Evolutionary conservation across 2,113 vertebrate species (phyloP).

Genomic region (Callocephalon fimbriatum): DNA sequence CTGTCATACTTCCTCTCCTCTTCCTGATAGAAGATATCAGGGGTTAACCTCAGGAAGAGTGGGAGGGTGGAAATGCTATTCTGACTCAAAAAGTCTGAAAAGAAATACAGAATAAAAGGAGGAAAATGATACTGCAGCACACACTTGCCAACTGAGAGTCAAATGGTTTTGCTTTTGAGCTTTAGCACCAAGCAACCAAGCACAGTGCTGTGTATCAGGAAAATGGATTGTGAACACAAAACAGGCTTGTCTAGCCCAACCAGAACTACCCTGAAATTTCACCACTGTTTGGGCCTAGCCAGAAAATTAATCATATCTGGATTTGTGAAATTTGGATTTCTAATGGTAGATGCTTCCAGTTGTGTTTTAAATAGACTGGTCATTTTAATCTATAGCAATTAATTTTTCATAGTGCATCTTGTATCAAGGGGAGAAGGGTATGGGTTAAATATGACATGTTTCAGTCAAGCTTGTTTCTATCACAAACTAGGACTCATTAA

Average conservation of each 20-base stretch:
- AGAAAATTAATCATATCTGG: not conserved
- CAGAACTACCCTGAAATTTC: not conserved
- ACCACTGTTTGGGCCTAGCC: not conserved
- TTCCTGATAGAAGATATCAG: not conserved
- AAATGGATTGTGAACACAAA: not conserved
- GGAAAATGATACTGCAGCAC: not conserved
- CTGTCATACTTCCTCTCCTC: not conserved
- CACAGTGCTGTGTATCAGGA: not conserved
- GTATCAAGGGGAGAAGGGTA: not conserved
- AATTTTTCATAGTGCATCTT: not conserved
- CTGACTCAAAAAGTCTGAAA: not conserved
- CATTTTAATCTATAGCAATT: not conserved
- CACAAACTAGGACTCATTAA: accelerated
- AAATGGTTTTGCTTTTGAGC: not conserved
- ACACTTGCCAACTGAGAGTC: not conserved
- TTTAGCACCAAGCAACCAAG: not conserved
- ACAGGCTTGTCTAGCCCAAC: not conserved
- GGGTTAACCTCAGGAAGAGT: not conserved
- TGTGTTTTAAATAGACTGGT: not conserved
- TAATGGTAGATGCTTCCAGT: not conserved
- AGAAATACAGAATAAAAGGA: not conserved
- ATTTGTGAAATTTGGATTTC: not conserved
- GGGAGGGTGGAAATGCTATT: not conserved
- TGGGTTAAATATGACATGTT: not conserved
- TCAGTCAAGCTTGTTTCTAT: not conserved